Base-by-base conservation (phyloP, 2,113 vertebrate species). In the Prochilodus magdalenae region DNA sequence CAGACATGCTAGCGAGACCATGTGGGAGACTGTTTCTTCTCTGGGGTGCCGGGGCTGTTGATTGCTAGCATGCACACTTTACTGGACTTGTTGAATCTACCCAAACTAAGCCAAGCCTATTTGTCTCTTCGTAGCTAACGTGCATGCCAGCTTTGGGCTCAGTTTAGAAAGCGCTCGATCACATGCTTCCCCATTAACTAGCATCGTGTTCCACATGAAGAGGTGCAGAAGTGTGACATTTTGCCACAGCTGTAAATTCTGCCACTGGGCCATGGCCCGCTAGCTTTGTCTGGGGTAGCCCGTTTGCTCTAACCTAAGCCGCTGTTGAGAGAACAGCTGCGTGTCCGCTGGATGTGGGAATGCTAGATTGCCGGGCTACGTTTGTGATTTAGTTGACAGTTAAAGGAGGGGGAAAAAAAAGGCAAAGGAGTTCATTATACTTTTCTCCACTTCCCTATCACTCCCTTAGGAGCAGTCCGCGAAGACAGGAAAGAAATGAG, bases 341-440 rank as follows among this genome's bases (percentile, higher is more conserved):
- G 84, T 51, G 85, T 84, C 73, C 49, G 27, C 49, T 77, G 44
- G 70, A 89, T 75, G 73, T 75, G 87, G 76, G 60, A 87, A 80
- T 73, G 87, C 87, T 86, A 75, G 90, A 90, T 70, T 24, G 51
- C 71, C 78, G 86, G 79, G 85, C 86, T 87, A 79, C 82, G 20
- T 86, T 40, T 81, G 87, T 93, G 92, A 94, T 93, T 94, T 93
- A 94, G 75, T 86, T 91, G 93, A 92, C 93, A 93, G 89, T 69
- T 10, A 90, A 87, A 91, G 86, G 89, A 90, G 87, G 86, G 89
- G 90, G 87, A 86, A 88, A 86, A 44, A 90, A 87, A 90, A 90
- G 86, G 90, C 90, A 92, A 93, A 93, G 89, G 87, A 93, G 92
- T 94, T 93, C 91, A 93, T 93, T 93, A 93, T 91, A 90, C 89